These are phyloP conservation scores for Vesta saturnalis DNA, from an alignment of 2,888 invertebrate genomes.

Conservation along the genomic window DNA sequence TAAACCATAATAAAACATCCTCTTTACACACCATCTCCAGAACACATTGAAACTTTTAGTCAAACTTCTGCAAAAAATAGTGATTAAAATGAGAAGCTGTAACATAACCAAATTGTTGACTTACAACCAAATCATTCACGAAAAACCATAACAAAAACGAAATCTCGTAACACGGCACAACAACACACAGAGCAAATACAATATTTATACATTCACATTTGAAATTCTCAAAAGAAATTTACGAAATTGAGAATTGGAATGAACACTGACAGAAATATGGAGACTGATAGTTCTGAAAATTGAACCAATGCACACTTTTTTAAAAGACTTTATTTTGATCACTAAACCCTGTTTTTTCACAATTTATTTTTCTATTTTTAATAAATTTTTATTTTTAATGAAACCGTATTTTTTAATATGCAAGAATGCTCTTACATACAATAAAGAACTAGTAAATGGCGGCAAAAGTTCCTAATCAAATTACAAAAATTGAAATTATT, in stretches of 20 bases:
- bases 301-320: conserved; percentile 27
- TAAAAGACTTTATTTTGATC: not conserved
- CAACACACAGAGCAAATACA: conserved; percentile 40
- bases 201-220: conserved; percentile 32
- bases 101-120: conserved; percentile 56
- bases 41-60: conserved; percentile 67
- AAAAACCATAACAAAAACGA: conserved; percentile 52
- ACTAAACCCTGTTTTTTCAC: not conserved
- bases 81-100: conserved; percentile 29
- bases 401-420: too few relatives aligned
- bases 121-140: conserved; percentile 58
- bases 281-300: conserved; percentile 33
- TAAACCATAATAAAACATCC: conserved; percentile 98
- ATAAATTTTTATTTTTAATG: not conserved
- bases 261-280: conserved; percentile 50
- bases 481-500: too few relatives aligned
- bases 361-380: not conserved
- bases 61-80: conserved; percentile 53
- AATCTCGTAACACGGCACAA: conserved; percentile 36
- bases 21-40: conserved; percentile 98
- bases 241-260: conserved; percentile 44
- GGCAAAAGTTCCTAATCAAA: conserved; percentile 28
- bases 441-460: conserved; percentile 19
- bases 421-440: not conserved
- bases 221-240: conserved; percentile 30